These are phyloP conservation scores for Hypena proboscidalis DNA, from an alignment of 2,888 invertebrate species.

Conservation along the genomic window DNA sequence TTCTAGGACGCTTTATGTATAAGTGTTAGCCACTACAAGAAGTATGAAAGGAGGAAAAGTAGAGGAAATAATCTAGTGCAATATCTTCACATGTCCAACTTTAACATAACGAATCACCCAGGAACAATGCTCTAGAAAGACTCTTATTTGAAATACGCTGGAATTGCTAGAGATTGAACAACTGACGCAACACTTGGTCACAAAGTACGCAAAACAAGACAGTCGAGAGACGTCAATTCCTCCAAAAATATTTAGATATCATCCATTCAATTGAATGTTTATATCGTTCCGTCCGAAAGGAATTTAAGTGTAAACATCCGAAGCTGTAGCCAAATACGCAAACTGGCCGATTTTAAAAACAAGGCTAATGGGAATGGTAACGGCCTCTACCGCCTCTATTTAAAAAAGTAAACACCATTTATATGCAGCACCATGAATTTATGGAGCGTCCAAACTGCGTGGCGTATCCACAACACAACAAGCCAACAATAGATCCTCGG, in stretches of 20 bases:
- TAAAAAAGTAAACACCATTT: constrained; percentile 36
- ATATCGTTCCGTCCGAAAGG: constrained; percentile 12
- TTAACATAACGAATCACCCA: no score
- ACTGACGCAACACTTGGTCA: no score
- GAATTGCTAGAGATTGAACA: no score
- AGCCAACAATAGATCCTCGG: constrained; percentile 28
- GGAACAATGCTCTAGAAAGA: no score
- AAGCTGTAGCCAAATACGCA: constrained; percentile 55
- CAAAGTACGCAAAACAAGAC: no score
- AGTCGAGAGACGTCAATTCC: no score
- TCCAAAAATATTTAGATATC: background rate
- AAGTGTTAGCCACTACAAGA: no score
- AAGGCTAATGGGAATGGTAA: constrained; percentile 33
- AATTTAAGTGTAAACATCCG: constrained; percentile 43
- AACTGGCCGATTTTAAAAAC: constrained; percentile 27
- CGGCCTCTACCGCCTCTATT: constrained; percentile 41
- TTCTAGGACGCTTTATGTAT: no score
- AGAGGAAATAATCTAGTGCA: no score
- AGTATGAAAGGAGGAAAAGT: no score
- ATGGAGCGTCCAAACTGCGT: constrained; percentile 27
- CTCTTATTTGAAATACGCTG: no score
- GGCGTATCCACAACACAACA: constrained; percentile 18
- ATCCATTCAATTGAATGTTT: constrained; percentile 20
- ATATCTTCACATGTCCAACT: no score
- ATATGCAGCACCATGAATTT: constrained; percentile 33